Evolutionary conservation across 2,113 vertebrate genomes (phyloP), one percentile per base, ranked within the genome.

Genomic region (Apteryx mantelli): DNA sequence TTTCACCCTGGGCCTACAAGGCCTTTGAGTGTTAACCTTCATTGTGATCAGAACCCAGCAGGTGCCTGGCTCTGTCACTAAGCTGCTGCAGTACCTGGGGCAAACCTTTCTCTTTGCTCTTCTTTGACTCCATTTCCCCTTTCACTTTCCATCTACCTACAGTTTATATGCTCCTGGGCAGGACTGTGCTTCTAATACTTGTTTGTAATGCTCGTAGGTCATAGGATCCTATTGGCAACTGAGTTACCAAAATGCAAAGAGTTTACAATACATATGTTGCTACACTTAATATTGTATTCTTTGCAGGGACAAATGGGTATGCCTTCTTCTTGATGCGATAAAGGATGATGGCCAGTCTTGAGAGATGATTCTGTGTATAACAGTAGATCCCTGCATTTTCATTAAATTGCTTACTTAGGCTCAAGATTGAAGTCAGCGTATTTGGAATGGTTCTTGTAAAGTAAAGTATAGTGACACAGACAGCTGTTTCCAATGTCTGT

Each of bases 401-500:
- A 15, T 34, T 83, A 52, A 88, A 88, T 79, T 46, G 25, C 68
- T 86, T 89, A 34, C 48, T 93, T 93, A 56, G 77, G 63, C 90
- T 94, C 20, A 18, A 38, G 82, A 80, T 69, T 84, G 78, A 84
- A 95, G 86, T 30, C 1, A 0, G 75, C 32, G 17, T 32, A 26
- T 3, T 42, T 91, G 86, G 89, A 85, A 91, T 76, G 77, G 38
- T 86, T 93, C 46, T 66, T 16, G 69, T 20, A n/a, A 87, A 14
- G 69, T 20, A 34, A 87, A 14, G 90, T 1, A 1, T 25, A 4
- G 79, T 70, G 81, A 60, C 83, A 76, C 21, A 30, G 93, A 58
- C 93, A 89, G 95, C 94, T 95, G 88, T 85, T 95, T 61, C 53
- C 84, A 34, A 0, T 56, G 69, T 50, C 83, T 82, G 73, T 77